Conservation (phyloP, 1,140 invertebrate species). For the Stegodyphus dumicola region DNA sequence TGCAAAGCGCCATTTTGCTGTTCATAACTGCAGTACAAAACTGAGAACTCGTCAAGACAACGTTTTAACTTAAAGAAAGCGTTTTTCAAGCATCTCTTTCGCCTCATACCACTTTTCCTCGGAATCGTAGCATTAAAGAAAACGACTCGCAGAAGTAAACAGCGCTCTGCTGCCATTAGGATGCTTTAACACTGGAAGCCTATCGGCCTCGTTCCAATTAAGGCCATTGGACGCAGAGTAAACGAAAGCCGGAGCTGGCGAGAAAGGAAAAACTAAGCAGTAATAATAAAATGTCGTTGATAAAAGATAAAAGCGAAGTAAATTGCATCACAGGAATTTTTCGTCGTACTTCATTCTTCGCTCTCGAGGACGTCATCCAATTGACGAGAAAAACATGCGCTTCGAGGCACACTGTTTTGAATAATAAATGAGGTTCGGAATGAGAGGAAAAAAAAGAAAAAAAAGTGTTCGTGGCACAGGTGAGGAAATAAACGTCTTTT, state of each 20-base stretch:
- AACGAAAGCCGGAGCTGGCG: not conserved
- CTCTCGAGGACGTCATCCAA: constrained; percentile 31
- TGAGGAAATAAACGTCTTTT: too few relatives aligned
- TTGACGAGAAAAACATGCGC: constrained; percentile 1
- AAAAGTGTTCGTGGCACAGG: too few relatives aligned
- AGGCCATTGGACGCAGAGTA: not conserved
- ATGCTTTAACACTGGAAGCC: constrained; percentile 42
- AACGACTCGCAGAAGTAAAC: constrained; percentile 15
- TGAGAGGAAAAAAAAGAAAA: too few relatives aligned
- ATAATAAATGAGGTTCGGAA: too few relatives aligned
- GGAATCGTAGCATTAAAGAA: too few relatives aligned
- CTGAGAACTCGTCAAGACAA: too few relatives aligned
- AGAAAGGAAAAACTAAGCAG: not conserved
- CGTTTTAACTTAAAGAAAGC: too few relatives aligned
- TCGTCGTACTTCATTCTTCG: constrained; percentile 18
- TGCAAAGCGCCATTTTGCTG: too few relatives aligned
- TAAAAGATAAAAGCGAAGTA: constrained; percentile 17
- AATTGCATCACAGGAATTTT: constrained; percentile 49
- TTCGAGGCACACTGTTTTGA: too few relatives aligned
- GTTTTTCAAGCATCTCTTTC: too few relatives aligned
- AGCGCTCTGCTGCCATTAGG: constrained; percentile 43
- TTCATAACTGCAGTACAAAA: too few relatives aligned
- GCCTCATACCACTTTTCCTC: too few relatives aligned
- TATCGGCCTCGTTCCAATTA: constrained; percentile 47
- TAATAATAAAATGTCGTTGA: not conserved